These are phyloP conservation scores for Zosterops borbonicus DNA, from an alignment of 2,113 vertebrate genomes.

Conservation along the genomic window DNA sequence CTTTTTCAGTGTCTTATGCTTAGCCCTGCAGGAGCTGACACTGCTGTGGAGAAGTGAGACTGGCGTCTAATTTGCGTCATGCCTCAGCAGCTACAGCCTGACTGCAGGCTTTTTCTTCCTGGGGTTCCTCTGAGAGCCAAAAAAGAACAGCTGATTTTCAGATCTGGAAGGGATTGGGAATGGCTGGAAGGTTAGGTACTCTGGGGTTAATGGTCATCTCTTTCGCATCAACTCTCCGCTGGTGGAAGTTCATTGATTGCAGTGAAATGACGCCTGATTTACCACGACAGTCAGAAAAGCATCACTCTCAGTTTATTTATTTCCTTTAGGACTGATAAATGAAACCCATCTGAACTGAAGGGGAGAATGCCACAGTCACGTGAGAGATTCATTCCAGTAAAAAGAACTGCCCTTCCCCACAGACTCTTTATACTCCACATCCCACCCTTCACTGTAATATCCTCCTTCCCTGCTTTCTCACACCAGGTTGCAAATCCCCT, in stretches of 20 bases:
- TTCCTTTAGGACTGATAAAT: neutral
- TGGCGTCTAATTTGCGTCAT: constrained; percentile 53
- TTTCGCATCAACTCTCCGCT: neutral
- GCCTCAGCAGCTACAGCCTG: constrained; percentile 55
- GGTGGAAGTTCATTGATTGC: constrained; percentile 13
- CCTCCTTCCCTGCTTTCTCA: neutral
- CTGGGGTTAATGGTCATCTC: neutral
- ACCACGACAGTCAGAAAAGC: neutral
- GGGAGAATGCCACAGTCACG: neutral
- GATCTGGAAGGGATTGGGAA: neutral
- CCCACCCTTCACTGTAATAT: neutral
- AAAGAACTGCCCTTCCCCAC: neutral
- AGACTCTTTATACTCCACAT: neutral
- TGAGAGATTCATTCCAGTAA: neutral
- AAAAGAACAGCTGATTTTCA: constrained; percentile 53
- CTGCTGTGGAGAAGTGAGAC: constrained; percentile 42
- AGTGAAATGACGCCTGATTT: constrained; percentile 3
- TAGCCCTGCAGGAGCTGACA: constrained; percentile 56
- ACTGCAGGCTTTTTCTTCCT: constrained; percentile 48
- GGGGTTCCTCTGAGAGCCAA: constrained; percentile 41
- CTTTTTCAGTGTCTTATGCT: constrained; percentile 21
- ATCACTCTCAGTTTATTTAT: neutral
- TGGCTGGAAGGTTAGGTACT: constrained; percentile 1
- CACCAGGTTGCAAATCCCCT: neutral
- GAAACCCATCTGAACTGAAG: neutral